phyloP scores from a whole-genome alignment of 1,140 invertebrate species.

The Penaeus vannamei region DNA sequence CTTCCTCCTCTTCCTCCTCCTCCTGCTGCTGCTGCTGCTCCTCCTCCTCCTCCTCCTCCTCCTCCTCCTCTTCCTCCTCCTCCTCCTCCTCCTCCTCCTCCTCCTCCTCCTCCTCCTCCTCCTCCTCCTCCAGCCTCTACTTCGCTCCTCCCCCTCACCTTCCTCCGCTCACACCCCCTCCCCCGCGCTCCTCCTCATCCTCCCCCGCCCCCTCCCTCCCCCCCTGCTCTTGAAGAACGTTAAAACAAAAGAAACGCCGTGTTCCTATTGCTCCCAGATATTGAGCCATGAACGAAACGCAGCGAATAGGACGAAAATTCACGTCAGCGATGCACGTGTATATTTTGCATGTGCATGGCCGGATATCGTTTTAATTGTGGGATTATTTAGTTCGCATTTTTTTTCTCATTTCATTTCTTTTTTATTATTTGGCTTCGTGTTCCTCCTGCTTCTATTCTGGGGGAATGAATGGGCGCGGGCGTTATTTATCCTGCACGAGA shows the following conservation, averaged over 20 bases:
- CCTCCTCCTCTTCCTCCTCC: neutral
- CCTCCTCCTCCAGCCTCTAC: neutral
- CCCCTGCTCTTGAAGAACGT: slow-evolving; percentile 41
- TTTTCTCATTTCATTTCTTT: neutral
- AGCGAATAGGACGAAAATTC: slow-evolving; percentile 9
- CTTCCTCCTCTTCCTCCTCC: too few relatives aligned
- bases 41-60: neutral
- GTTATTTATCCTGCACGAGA: too few relatives aligned
- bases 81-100: too few relatives aligned
- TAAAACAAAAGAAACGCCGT: slow-evolving; percentile 41
- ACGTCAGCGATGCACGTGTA: slow-evolving; percentile 24
- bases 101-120: neutral
- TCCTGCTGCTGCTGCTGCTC: too few relatives aligned
- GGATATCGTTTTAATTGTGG: neutral
- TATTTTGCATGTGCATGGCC: neutral
- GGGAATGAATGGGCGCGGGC: too few relatives aligned
- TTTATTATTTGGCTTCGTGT: neutral
- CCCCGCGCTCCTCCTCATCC: neutral
- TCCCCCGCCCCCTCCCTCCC: neutral
- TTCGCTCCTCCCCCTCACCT: neutral
- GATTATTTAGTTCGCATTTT: neutral
- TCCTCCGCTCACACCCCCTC: neutral
- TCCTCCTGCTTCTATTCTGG: too few relatives aligned
- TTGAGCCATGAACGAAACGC: slow-evolving; percentile 31
- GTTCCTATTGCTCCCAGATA: slow-evolving; percentile 43